Evolutionary conservation across 1,140 invertebrate species (phyloP).

Genomic region (Wiebesia pumilae): DNA sequence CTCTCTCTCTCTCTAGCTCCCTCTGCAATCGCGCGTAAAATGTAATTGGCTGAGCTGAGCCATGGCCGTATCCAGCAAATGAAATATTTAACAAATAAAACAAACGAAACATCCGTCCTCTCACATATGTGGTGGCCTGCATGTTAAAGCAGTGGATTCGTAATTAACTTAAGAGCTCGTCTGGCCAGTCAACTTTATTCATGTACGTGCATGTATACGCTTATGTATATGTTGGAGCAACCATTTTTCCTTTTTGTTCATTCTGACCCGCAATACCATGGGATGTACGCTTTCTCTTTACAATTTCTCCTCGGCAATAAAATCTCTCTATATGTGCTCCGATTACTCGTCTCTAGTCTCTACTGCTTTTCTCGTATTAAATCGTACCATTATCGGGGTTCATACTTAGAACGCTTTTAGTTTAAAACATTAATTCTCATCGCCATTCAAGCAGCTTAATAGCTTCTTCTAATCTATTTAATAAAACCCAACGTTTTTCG

Average conservation of each 20-base stretch:
- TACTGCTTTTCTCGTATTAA: background rate
- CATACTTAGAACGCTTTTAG: no score
- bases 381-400: no score
- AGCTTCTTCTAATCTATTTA: no score
- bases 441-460: no score
- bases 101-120: slow-evolving; percentile 62
- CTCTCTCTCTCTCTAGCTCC: background rate
- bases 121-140: slow-evolving; percentile 64
- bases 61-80: slow-evolving; percentile 64
- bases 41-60: slow-evolving; percentile 61
- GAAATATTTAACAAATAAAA: slow-evolving; percentile 74
- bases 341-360: background rate
- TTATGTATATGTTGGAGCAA: background rate
- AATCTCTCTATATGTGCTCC: background rate
- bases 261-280: background rate
- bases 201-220: background rate
- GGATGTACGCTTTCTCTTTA: background rate
- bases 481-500: no score
- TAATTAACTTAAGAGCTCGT: slow-evolving; percentile 31
- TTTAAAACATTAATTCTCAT: no score
- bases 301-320: background rate
- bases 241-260: background rate
- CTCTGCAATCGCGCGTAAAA: slow-evolving; percentile 45
- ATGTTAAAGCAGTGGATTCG: slow-evolving; percentile 58
- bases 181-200: background rate